Conservation (phyloP, 2,113 vertebrate species). For the Prunella himalayana region DNA sequence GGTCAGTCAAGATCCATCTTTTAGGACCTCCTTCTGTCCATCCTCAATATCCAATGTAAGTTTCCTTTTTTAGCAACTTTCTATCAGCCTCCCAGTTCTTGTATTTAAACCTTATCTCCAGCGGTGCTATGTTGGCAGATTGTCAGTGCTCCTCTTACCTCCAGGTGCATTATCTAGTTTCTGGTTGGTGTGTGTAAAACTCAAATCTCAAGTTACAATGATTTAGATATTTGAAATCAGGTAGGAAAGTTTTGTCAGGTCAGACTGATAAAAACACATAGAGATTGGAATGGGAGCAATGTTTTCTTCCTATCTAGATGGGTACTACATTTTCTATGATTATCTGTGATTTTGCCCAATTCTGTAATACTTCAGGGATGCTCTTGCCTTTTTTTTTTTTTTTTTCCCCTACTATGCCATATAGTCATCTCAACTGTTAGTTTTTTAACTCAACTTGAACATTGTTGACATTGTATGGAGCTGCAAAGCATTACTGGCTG, state of each 20-base stretch:
- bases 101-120: background rate
- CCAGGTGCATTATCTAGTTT: background rate
- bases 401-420: background rate
- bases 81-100: background rate
- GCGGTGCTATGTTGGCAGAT: background rate
- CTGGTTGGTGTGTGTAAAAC: background rate
- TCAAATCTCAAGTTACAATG: background rate
- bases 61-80: background rate
- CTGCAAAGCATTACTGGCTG: background rate
- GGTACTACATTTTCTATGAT: background rate
- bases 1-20: background rate
- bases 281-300: background rate
- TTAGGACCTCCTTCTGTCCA: background rate
- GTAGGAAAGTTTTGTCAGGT: background rate
- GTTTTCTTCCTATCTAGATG: background rate
- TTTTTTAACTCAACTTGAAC: background rate
- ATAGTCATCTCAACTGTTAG: background rate
- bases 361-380: background rate
- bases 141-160: background rate
- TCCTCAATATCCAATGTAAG: background rate
- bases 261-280: background rate
- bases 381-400: background rate
- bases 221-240: background rate
- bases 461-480: background rate
- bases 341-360: background rate